Conservation (phyloP, 2,113 vertebrate genomes). For the Leucopternis melanops region DNA sequence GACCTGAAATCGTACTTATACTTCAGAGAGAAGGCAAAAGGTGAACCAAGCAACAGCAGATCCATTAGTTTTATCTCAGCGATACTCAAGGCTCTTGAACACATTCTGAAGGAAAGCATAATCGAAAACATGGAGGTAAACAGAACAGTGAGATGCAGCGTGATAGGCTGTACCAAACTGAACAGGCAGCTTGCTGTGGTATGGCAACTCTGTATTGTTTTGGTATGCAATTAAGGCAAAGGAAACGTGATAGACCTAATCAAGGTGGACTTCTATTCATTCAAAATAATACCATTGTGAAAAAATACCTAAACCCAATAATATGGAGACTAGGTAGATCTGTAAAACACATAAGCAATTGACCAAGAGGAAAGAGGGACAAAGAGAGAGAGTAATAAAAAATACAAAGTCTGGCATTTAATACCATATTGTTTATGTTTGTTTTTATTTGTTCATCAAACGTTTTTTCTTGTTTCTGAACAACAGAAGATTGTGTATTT, state of each 20-base stretch:
- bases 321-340: background rate
- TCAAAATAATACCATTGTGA: background rate
- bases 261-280: background rate
- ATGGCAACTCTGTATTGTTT: background rate
- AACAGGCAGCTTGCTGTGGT: too few relatives aligned
- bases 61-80: background rate
- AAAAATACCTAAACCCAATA: background rate
- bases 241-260: rapidly evolving
- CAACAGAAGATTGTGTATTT: background rate
- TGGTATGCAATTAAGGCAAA: background rate
- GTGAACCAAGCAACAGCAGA: background rate
- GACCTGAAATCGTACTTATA: background rate
- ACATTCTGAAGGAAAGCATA: rapidly evolving
- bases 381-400: background rate
- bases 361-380: background rate
- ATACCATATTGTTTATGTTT: background rate
- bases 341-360: rapidly evolving
- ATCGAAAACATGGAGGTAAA: rapidly evolving
- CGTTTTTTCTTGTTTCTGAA: background rate
- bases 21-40: background rate
- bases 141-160: background rate
- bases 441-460: background rate
- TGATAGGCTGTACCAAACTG: background rate
- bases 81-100: background rate
- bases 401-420: background rate